Conservation (phyloP, 1,140 invertebrate genomes). For the Aphaenogaster rudis region DNA sequence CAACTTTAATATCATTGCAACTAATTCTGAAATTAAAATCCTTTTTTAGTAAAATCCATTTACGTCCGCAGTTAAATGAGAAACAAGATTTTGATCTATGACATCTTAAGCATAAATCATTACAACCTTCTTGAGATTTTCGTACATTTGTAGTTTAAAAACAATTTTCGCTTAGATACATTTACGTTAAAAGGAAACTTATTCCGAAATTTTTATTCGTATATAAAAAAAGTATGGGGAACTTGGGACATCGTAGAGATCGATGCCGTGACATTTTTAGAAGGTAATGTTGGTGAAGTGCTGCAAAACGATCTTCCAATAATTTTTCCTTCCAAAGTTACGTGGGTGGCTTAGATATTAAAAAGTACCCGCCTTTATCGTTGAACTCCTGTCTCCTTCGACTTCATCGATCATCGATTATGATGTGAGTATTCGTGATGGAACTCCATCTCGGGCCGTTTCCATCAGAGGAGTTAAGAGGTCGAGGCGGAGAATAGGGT, state of each 20-base stretch:
- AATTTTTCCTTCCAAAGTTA: slow-evolving; percentile 52
- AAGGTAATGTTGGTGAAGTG: slow-evolving; percentile 39
- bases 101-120: not conserved
- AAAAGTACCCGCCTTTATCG: slow-evolving; percentile 44
- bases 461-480: slow-evolving; percentile 47
- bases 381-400: slow-evolving; percentile 46
- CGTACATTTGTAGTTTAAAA: not conserved
- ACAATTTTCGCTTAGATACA: not conserved
- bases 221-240: not conserved
- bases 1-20: slow-evolving; percentile 14
- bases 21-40: slow-evolving; percentile 12
- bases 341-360: slow-evolving; percentile 50
- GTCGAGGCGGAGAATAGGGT: slow-evolving; percentile 31
- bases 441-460: slow-evolving; percentile 46
- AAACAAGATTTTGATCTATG: not conserved
- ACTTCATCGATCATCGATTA: slow-evolving; percentile 64
- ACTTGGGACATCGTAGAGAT: not conserved
- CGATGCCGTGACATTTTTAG: slow-evolving; percentile 37
- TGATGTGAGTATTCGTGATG: slow-evolving; percentile 61
- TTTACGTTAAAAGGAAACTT: not conserved
- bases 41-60: slow-evolving; percentile 1
- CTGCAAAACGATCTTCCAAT: slow-evolving; percentile 49
- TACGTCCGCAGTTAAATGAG: not conserved
- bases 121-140: not conserved
- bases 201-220: not conserved